Evolutionary conservation across 2,113 vertebrate species (phyloP).

Genomic region (Halichoerus grypus): DNA sequence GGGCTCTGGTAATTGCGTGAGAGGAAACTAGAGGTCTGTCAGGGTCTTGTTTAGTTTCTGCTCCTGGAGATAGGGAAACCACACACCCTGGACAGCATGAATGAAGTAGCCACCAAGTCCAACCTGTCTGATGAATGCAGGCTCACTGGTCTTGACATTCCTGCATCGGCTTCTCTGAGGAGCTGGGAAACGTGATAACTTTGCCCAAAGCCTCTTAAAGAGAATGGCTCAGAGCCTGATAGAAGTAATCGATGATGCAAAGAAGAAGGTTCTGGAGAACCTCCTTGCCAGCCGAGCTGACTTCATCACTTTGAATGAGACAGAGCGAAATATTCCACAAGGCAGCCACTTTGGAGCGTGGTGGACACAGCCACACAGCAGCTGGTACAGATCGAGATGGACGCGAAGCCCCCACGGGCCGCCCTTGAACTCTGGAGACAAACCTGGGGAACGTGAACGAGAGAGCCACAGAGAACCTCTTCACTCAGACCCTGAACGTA

Average conservation of each 20-base stretch:
- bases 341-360: neutral
- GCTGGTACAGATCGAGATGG: neutral
- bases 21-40: neutral
- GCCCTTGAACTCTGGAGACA: neutral
- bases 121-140: neutral
- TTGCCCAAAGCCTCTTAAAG: neutral
- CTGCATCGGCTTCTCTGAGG: neutral
- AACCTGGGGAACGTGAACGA: neutral
- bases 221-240: neutral
- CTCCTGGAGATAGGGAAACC: neutral
- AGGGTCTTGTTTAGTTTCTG: neutral
- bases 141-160: neutral
- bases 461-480: neutral
- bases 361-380: neutral
- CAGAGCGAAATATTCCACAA: neutral
- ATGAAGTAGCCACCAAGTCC: neutral
- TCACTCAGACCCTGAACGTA: neutral
- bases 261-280: neutral
- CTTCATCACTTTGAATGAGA: neutral
- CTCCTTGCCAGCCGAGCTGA: neutral
- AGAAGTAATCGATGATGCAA: neutral
- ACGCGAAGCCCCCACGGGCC: neutral
- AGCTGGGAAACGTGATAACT: neutral
- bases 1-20: neutral
- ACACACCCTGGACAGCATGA: neutral